A percentile compares a stretch with the other conserved stretches of the same genome.
These are phyloP conservation scores for Xestia xanthographa DNA, from an alignment of 2,888 invertebrate species.

Conservation along the genomic window DNA sequence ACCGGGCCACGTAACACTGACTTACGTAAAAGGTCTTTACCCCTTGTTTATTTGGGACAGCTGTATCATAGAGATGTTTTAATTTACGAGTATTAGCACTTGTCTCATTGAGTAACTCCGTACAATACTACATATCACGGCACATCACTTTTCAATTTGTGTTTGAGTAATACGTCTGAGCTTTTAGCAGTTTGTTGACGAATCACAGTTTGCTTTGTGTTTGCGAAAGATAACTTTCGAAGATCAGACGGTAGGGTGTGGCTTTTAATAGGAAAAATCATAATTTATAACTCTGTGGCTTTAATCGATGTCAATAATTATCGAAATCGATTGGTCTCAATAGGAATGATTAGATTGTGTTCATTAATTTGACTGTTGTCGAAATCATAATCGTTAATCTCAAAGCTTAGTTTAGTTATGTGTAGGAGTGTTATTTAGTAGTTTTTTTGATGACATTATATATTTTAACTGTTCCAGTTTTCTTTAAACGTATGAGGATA, in stretches of 20 bases:
- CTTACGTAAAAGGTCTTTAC: conserved; percentile 89
- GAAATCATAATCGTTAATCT: conserved; percentile 47
- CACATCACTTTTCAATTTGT: conserved; percentile 77
- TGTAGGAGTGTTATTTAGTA: conserved; percentile 39
- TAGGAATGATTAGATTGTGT: conserved; percentile 15
- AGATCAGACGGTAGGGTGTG: conserved; percentile 46
- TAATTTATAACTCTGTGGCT: conserved; percentile 31
- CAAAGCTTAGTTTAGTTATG: conserved; percentile 16
- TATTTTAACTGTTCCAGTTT: conserved; percentile 23
- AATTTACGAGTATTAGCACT: conserved; percentile 85
- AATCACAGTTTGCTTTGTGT: conserved; percentile 68
- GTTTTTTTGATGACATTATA: conserved; percentile 3
- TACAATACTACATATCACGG: conserved; percentile 73
- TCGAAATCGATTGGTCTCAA: conserved; percentile 35
- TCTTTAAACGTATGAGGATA: neutral
- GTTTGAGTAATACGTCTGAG: conserved; percentile 75
- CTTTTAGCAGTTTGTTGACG: conserved; percentile 75
- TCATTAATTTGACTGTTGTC: conserved; percentile 41
- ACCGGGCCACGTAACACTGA: conserved; percentile 83
- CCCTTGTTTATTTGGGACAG: conserved; percentile 89
- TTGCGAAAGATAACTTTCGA: conserved; percentile 73
- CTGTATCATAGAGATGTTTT: conserved; percentile 85
- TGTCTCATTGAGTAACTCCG: conserved; percentile 77
- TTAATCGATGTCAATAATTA: conserved; percentile 36
- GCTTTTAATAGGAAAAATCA: conserved; percentile 37